Percentiles rank a stretch among this genome's conserved stretches.
Evolutionary conservation across 2,888 invertebrate genomes (phyloP).

Genomic region (Rhagonycha fulva): DNA sequence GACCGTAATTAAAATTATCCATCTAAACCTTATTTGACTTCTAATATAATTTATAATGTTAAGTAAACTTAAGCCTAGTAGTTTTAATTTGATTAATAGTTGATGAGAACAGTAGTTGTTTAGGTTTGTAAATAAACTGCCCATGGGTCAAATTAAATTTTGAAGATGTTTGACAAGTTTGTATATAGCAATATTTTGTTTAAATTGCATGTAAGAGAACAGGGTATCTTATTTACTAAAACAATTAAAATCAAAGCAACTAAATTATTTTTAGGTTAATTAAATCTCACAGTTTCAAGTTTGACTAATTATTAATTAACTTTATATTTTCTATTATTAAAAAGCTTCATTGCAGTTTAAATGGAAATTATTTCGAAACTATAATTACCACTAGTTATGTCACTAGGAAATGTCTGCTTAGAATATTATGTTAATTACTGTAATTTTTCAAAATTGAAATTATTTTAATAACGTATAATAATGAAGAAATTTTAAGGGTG

Average conservation of each 20-base stretch:
- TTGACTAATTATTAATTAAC: not conserved
- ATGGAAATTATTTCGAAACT: not conserved
- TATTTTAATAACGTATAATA: not conserved
- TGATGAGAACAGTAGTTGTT: conserved; percentile 2
- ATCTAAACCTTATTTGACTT: not conserved
- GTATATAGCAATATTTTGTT: not conserved
- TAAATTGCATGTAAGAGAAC: not conserved
- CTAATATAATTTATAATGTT: not conserved
- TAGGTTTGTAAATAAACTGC: conserved; percentile 3
- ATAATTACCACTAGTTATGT: not conserved
- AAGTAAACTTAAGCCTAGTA: not conserved
- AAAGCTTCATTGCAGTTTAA: no score
- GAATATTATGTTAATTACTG: not conserved
- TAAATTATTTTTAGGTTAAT: not conserved
- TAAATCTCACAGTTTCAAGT: not conserved
- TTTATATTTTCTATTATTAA: no score
- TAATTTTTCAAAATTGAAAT: not conserved
- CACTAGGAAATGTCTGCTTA: no score
- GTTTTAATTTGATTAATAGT: conserved; percentile 1
- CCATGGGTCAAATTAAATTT: not conserved
- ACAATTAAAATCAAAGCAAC: not conserved
- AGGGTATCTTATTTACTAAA: not conserved
- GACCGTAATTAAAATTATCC: not conserved
- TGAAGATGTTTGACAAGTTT: not conserved
- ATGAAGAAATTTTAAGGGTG: not conserved